A percentile compares a stretch with the other conserved stretches of the same genome.
Evolutionary conservation across 37 sponge, comb jelly and placozoan genomes (phyloP).

Genomic region (Oscarella lobularis): DNA sequence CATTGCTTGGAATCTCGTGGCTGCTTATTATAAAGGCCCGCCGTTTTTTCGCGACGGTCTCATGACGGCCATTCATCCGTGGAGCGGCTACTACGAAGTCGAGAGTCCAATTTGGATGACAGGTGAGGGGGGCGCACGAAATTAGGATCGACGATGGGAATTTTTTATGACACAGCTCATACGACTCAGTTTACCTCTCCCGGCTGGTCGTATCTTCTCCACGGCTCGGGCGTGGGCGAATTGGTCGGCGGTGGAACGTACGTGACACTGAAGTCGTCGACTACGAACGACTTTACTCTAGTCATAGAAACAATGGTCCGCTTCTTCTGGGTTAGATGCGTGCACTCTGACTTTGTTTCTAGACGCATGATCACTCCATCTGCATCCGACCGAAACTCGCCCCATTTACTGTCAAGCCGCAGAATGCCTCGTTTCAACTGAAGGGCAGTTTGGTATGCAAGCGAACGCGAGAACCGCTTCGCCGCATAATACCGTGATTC

Average conservation of each 20-base stretch:
- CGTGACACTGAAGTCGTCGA: slow-evolving; percentile 35
- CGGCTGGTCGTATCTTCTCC: slow-evolving; percentile 41
- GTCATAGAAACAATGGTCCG: slow-evolving; percentile 53
- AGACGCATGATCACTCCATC: slow-evolving; percentile 37
- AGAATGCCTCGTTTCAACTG: slow-evolving; percentile 33
- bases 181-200: slow-evolving; percentile 61
- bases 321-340: no score
- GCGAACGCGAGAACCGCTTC: no score
- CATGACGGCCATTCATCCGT: slow-evolving; percentile 72
- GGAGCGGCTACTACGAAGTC: slow-evolving; percentile 60
- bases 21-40: slow-evolving; percentile 60
- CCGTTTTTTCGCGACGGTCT: slow-evolving; percentile 51
- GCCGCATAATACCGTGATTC: no score
- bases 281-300: slow-evolving; percentile 38
- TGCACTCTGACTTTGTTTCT: no score
- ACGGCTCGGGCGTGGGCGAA: slow-evolving; percentile 38
- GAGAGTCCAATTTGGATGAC: neutral
- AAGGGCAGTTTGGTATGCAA: slow-evolving; percentile 37
- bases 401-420: slow-evolving; percentile 17
- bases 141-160: no score
- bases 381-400: slow-evolving; percentile 58
- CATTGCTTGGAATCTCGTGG: slow-evolving; percentile 71
- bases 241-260: slow-evolving; percentile 50
- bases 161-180: no score
- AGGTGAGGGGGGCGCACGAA: neutral